A percentile compares a stretch with the other conserved stretches of the same genome.
phyloP scores from a whole-genome alignment of 2,797 vertebrate genomes.

The Pangasius sanitwongsei region DNA sequence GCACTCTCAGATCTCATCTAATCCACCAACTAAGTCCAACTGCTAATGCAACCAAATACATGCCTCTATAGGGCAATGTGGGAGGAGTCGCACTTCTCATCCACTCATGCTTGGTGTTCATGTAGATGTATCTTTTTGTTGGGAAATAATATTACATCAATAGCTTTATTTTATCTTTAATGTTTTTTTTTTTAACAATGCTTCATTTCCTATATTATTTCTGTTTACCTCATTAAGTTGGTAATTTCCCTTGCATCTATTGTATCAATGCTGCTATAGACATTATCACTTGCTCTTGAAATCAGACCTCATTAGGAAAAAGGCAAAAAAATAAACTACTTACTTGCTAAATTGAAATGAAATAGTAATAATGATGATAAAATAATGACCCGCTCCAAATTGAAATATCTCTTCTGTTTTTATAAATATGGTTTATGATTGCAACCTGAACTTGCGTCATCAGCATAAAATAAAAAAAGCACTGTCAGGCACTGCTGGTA shows the following conservation, averaged over 20 bases:
- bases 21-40: slow-evolving; percentile 17
- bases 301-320: slow-evolving; percentile 19
- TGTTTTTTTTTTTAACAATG: neutral
- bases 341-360: neutral
- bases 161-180: neutral
- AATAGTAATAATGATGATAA: neutral
- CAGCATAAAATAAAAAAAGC: neutral
- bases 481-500: neutral
- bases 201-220: neutral
- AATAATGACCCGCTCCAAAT: neutral
- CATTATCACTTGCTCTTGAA: slow-evolving; percentile 11
- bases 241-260: neutral
- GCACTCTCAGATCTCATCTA: slow-evolving; percentile 20
- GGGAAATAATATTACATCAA: neutral
- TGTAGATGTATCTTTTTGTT: neutral
- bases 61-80: neutral
- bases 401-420: neutral
- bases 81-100: neutral
- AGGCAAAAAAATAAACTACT: neutral
- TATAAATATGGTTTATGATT: slow-evolving; percentile 19
- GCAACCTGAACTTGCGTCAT: neutral
- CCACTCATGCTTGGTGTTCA: neutral
- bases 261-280: slow-evolving; percentile 1
- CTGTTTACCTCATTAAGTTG: slow-evolving; percentile 20
- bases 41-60: neutral